Evolutionary conservation across 2,797 vertebrate species (phyloP).

Genomic region (Aphelocoma californica): DNA sequence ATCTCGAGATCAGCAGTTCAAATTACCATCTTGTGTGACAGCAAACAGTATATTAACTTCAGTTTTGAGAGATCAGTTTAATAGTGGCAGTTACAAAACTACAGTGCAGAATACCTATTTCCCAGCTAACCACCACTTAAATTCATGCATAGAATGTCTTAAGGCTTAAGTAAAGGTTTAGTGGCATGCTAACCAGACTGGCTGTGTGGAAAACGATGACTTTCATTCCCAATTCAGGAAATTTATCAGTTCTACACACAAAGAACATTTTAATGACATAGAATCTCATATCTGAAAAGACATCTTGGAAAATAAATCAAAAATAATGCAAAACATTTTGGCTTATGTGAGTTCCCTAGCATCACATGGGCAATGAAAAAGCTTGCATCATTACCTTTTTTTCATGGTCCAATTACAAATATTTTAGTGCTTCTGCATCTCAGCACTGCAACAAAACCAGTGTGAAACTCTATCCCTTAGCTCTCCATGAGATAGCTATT

Average conservation of each 20-base stretch:
- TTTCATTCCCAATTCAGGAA: background rate
- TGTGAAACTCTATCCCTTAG: conserved; percentile 28
- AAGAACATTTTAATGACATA: background rate
- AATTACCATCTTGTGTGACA: background rate
- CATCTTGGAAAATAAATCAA: background rate
- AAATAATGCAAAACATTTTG: background rate
- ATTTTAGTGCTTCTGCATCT: conserved; percentile 43
- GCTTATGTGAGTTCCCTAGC: background rate
- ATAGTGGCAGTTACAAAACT: background rate
- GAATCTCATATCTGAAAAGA: background rate
- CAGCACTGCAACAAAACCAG: conserved; percentile 9
- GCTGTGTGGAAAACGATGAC: background rate
- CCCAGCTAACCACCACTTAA: background rate
- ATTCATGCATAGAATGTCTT: background rate
- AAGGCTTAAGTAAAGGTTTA: background rate
- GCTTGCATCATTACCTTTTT: background rate
- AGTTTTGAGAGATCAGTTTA: background rate
- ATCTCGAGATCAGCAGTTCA: background rate
- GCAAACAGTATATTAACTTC: background rate
- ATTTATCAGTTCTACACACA: background rate
- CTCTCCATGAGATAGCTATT: conserved; percentile 51
- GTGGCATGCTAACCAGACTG: background rate
- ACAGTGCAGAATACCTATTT: background rate
- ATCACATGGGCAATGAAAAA: background rate
- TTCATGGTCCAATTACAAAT: conserved; percentile 21